These are phyloP conservation scores for Drosophila equinoxialis DNA, from an alignment of 1,140 invertebrate genomes.

Conservation along the genomic window DNA sequence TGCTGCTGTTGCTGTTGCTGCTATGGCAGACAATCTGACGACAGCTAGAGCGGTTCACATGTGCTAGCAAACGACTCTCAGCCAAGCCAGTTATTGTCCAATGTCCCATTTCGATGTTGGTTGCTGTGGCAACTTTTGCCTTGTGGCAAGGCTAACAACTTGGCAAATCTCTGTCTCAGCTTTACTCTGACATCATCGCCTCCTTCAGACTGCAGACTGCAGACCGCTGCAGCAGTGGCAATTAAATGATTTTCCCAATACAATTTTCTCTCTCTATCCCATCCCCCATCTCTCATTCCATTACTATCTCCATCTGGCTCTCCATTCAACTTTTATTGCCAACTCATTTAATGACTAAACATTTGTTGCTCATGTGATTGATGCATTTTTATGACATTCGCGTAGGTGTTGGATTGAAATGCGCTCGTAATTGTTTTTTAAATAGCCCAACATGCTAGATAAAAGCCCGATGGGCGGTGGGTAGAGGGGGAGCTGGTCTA, in stretches of 20 bases:
- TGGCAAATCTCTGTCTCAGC: constrained; percentile 32
- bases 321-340: constrained; percentile 36
- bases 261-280: constrained; percentile 29
- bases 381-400: constrained; percentile 62
- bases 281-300: not conserved
- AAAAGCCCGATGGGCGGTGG: no score
- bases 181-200: constrained; percentile 43
- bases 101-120: constrained; percentile 45
- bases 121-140: constrained; percentile 23
- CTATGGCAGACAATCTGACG: constrained; percentile 50
- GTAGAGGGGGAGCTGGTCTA: no score
- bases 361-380: constrained; percentile 55
- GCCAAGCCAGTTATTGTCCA: constrained; percentile 40
- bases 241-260: constrained; percentile 60
- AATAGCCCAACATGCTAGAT: constrained; percentile 33
- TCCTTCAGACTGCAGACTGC: constrained; percentile 7
- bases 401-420: constrained; percentile 50
- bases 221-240: constrained; percentile 44
- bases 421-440: constrained; percentile 60
- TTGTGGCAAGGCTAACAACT: constrained; percentile 52
- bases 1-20: not conserved
- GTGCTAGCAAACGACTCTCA: constrained; percentile 25
- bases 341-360: constrained; percentile 64
- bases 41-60: constrained; percentile 21
- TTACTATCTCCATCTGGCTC: not conserved